Conservation (phyloP, 2,888 invertebrate genomes). For the Punctoribates punctum region DNA sequence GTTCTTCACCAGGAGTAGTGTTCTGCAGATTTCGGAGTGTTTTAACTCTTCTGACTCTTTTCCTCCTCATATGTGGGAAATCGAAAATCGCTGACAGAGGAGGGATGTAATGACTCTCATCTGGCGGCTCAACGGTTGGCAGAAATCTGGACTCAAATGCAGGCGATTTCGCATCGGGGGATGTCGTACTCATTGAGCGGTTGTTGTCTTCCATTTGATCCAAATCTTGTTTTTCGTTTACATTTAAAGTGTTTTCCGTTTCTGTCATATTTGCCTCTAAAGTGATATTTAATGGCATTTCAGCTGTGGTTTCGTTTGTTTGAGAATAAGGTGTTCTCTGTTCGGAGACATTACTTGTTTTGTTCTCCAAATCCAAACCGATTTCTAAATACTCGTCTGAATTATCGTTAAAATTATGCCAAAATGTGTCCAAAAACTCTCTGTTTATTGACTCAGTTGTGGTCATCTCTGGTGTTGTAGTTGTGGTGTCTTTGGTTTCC, state of each 20-base stretch:
- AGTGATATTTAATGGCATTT: neutral
- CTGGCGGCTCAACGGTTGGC: neutral
- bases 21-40: neutral
- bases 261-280: neutral
- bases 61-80: neutral
- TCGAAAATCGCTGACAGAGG: neutral
- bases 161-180: too few species aligned
- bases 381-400: neutral
- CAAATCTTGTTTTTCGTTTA: neutral
- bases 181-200: too few species aligned
- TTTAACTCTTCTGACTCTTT: constrained; percentile 4
- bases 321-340: neutral
- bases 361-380: neutral
- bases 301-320: neutral
- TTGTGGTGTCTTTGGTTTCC: neutral
- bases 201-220: neutral
- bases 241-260: neutral
- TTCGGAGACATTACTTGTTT: neutral
- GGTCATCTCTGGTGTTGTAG: neutral
- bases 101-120: neutral
- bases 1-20: neutral
- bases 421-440: neutral
- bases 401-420: constrained; percentile 26
- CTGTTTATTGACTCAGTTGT: neutral
- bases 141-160: neutral